Evolutionary conservation across 1,140 invertebrate genomes (phyloP).

Genomic region (Arion vulgaris): DNA sequence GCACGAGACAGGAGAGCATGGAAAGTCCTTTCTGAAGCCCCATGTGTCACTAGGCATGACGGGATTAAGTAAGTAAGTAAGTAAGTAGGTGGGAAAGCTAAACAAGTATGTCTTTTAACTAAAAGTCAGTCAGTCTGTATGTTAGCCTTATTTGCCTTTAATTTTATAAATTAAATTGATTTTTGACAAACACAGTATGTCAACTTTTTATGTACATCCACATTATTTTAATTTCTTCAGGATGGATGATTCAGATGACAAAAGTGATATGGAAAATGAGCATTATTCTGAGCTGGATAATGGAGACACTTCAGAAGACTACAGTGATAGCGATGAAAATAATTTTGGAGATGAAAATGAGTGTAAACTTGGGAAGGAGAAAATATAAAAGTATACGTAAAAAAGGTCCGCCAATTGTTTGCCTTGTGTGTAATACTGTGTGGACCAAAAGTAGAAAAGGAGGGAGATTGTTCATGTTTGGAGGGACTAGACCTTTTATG

Average conservation of each 20-base stretch:
- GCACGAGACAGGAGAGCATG: no score
- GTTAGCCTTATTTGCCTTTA: no score
- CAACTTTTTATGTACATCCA: no score
- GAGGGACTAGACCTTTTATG: constrained; percentile 23
- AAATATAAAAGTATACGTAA: constrained; percentile 7
- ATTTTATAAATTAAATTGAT: no score
- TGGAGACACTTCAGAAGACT: background rate
- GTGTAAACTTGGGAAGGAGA: background rate
- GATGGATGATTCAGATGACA: background rate
- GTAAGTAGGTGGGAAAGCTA: no score
- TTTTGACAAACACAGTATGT: no score
- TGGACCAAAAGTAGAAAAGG: constrained; percentile 25
- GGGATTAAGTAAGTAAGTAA: no score
- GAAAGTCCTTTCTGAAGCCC: no score
- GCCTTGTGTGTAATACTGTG: constrained; percentile 14
- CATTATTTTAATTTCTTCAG: no score
- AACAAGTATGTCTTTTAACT: no score
- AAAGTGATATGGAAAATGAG: constrained; percentile 8
- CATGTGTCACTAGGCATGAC: no score
- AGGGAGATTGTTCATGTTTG: constrained; percentile 24
- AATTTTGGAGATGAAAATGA: background rate
- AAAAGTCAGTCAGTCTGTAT: no score
- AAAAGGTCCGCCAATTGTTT: constrained; percentile 20
- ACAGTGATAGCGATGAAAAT: background rate
- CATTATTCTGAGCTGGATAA: background rate